phyloP scores from a whole-genome alignment of 2,113 vertebrate species.

The human region DNA sequence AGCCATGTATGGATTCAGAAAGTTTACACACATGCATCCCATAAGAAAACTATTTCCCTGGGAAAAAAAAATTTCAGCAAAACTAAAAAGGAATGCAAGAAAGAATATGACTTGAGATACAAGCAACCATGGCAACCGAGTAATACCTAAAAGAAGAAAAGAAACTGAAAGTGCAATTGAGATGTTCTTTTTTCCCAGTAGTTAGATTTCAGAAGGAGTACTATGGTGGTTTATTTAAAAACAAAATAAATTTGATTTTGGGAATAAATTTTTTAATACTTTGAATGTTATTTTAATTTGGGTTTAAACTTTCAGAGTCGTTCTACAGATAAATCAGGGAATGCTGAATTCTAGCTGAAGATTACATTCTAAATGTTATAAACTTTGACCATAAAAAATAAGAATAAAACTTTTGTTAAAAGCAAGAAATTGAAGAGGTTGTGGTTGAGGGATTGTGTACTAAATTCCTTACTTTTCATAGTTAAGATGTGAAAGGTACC shows the following conservation, averaged over 20 bases:
- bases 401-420: neutral
- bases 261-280: neutral
- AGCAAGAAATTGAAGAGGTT: neutral
- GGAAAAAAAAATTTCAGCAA: neutral
- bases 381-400: neutral
- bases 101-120: neutral
- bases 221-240: neutral
- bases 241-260: neutral
- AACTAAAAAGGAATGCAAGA: neutral
- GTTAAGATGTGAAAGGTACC: neutral
- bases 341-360: neutral
- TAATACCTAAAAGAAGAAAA: neutral
- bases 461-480: neutral
- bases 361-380: neutral
- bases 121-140: conserved; percentile 28
- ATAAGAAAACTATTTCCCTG: neutral
- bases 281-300: neutral
- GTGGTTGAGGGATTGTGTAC: neutral
- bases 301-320: conserved; percentile 20
- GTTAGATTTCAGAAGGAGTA: neutral
- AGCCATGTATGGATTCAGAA: neutral
- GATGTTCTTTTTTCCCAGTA: neutral
- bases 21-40: neutral
- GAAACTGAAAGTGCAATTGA: neutral
- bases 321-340: neutral